Conservation (phyloP, 2,888 invertebrate genomes). For the Protodeltote pygarga region DNA sequence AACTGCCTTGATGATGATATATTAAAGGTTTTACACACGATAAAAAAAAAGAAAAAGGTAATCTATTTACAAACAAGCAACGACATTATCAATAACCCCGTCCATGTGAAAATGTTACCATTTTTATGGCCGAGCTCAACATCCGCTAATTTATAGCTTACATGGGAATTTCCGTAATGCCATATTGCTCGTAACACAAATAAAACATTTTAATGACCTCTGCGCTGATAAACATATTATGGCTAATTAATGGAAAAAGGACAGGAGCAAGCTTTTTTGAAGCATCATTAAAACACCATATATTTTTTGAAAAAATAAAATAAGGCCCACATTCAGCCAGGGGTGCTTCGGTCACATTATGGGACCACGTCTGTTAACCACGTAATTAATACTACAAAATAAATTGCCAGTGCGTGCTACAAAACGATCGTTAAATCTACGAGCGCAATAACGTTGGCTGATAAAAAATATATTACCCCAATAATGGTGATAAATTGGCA, state of each 20-base stretch:
- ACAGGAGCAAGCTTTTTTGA: slow-evolving; percentile 49
- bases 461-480: slow-evolving; percentile 52
- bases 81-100: not conserved
- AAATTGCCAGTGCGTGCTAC: slow-evolving; percentile 50
- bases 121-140: slow-evolving; percentile 48
- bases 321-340: slow-evolving; percentile 34
- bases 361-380: slow-evolving; percentile 40
- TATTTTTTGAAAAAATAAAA: slow-evolving; percentile 44
- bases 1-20: too few species aligned
- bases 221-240: slow-evolving; percentile 50
- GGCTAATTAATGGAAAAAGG: slow-evolving; percentile 62
- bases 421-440: slow-evolving; percentile 53
- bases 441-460: slow-evolving; percentile 40
- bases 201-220: slow-evolving; percentile 54
- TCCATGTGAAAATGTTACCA: slow-evolving; percentile 23
- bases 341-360: slow-evolving; percentile 17
- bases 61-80: not conserved
- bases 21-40: too few species aligned
- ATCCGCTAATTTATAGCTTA: slow-evolving; percentile 56
- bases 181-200: slow-evolving; percentile 46
- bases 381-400: slow-evolving; percentile 43
- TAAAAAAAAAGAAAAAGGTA: not conserved
- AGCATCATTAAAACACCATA: slow-evolving; percentile 51
- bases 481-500: slow-evolving; percentile 48
- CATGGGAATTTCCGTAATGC: slow-evolving; percentile 50